Conservation (phyloP, 2,888 invertebrate species). For the Melieria picta region DNA sequence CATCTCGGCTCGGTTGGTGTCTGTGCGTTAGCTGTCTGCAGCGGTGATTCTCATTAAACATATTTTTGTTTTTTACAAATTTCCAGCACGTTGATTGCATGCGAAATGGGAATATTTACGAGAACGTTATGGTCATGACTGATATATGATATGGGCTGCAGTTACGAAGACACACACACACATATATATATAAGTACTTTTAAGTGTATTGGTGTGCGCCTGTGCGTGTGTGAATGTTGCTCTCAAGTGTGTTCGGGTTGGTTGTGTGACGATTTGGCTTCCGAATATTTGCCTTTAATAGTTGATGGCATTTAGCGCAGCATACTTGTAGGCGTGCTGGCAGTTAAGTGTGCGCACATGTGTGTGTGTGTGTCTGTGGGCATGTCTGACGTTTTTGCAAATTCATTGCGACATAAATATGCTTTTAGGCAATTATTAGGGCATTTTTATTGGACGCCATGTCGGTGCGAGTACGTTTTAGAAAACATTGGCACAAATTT, state of each 20-base stretch:
- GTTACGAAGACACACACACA: not conserved
- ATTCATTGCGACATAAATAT: too few relatives aligned
- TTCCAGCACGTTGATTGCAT: slow-evolving; percentile 25
- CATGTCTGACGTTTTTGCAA: too few relatives aligned
- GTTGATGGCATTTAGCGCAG: slow-evolving; percentile 37
- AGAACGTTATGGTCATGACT: too few relatives aligned
- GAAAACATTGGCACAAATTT: too few relatives aligned
- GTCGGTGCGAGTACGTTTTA: too few relatives aligned
- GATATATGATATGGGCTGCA: too few relatives aligned
- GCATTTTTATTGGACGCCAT: too few relatives aligned
- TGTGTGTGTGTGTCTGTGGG: too few relatives aligned
- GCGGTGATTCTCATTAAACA: not conserved
- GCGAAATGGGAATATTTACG: slow-evolving; percentile 8
- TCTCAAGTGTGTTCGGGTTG: not conserved
- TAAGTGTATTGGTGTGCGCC: not conserved
- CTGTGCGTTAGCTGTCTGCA: not conserved
- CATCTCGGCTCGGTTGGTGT: not conserved
- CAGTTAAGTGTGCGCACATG: too few relatives aligned
- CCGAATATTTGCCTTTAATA: slow-evolving; percentile 23
- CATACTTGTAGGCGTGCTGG: slow-evolving; percentile 37
- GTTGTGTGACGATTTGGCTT: not conserved
- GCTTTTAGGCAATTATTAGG: too few relatives aligned
- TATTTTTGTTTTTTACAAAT: slow-evolving; percentile 17
- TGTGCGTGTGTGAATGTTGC: not conserved
- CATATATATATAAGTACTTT: not conserved